Evolutionary conservation across 2,888 invertebrate species (phyloP).

Genomic region (Ennomos erosarius): DNA sequence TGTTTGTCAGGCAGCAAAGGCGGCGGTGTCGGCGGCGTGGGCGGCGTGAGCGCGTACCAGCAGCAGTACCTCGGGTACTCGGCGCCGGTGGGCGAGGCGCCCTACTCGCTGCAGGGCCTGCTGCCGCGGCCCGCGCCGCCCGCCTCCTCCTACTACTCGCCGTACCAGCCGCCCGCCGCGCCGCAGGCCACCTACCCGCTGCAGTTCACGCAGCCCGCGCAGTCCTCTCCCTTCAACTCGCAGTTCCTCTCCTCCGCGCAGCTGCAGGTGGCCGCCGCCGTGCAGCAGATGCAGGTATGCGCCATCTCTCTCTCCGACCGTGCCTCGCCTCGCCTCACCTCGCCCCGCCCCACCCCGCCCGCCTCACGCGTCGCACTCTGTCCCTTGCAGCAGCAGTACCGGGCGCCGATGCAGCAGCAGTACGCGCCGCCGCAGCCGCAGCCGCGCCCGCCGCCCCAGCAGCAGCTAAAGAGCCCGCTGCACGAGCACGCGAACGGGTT

Average conservation of each 20-base stretch:
- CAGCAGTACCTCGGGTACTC: constrained; percentile 82
- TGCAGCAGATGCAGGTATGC: constrained; percentile 79
- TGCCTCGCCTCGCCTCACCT: background rate
- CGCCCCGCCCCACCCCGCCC: background rate
- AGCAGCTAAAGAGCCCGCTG: constrained; percentile 86
- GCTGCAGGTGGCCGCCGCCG: constrained; percentile 78
- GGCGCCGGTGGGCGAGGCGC: constrained; percentile 75
- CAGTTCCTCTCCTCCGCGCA: constrained; percentile 75
- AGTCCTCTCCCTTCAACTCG: constrained; percentile 79
- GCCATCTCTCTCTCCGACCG: background rate
- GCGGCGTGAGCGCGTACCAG: constrained; percentile 78
- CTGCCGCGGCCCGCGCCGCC: constrained; percentile 79
- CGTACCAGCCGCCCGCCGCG: constrained; percentile 79
- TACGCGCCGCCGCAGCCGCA: constrained; percentile 70
- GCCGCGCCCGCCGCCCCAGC: constrained; percentile 70
- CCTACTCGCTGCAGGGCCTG: constrained; percentile 76
- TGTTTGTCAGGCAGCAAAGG: constrained; percentile 68
- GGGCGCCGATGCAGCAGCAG: constrained; percentile 77
- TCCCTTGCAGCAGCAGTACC: constrained; percentile 74
- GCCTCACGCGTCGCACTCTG: background rate
- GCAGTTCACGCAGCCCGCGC: constrained; percentile 87
- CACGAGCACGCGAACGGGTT: constrained; percentile 82
- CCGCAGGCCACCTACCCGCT: constrained; percentile 86
- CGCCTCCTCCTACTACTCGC: constrained; percentile 79
- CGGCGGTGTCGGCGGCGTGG: constrained; percentile 72